Evolutionary conservation across 2,113 vertebrate genomes (phyloP).

Genomic region (Indri indri): DNA sequence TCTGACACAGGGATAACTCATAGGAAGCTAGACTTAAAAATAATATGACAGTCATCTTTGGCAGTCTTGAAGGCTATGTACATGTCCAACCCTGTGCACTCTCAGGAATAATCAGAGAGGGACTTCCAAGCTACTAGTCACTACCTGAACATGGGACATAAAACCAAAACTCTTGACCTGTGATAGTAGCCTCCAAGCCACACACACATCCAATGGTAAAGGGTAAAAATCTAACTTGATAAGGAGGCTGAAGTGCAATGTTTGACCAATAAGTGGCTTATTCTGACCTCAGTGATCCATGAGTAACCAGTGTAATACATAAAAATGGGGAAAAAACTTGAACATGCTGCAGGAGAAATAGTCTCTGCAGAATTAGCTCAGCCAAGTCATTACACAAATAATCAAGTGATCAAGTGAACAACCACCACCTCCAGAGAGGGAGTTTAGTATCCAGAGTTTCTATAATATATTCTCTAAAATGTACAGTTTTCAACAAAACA

Average conservation of each 20-base stretch:
- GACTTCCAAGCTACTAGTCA: neutral
- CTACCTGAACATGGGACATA: neutral
- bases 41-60: neutral
- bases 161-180: neutral
- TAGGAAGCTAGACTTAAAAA: neutral
- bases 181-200: neutral
- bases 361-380: neutral
- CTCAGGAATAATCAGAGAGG: neutral
- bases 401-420: neutral
- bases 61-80: neutral
- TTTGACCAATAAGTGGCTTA: neutral
- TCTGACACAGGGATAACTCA: neutral
- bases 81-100: neutral
- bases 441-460: neutral
- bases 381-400: neutral
- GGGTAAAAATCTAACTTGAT: neutral
- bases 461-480: too few species aligned
- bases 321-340: neutral
- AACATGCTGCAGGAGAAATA: neutral
- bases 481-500: neutral
- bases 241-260: neutral
- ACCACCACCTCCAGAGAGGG: neutral
- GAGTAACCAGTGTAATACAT: neutral
- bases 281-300: neutral
- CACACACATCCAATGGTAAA: neutral